Base-by-base conservation (phyloP, 2,888 invertebrate species). In the Doris montereyensis region DNA sequence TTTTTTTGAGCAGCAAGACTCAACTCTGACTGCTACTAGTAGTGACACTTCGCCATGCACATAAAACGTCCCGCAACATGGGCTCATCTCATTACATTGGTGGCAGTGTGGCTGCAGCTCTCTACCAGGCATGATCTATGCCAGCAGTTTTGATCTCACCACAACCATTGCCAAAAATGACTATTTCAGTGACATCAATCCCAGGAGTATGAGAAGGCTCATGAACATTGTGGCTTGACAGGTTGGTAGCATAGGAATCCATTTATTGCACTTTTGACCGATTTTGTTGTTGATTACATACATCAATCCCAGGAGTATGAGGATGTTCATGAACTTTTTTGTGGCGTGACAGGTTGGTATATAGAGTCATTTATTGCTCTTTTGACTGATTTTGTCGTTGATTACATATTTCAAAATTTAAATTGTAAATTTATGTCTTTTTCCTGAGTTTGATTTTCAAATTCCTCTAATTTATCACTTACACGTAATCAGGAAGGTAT, bases 101-200 rank as follows among this genome's bases (percentile, higher is more conserved):
- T 13, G 78, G 71, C 34, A 76, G 79, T 30, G 32, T 82, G 77
- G 79, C 82, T 0, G n/a, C n/a, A n/a, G n/a, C n/a, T 83, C 83
- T n/a, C 73, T 81, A 28, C 81, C 80, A 17, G 82, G 81, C 28
- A 81, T 78, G 78, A 83, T 81, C 21, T 82, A 84, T 52, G 84
- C 86, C n/a, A 89, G 89, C 0, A 85, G 85, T 60, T 86, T 88
- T 79, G 91, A 91, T 78, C 86, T 91, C 26, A 86, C 88, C 24
- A 86, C 87, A 75, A 85, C 88, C 0, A 83, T 99, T 84, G 94
- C 97, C 26, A 98, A 98, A 0, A 98, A 98, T 89, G 98, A 99
- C 92, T 99, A 99, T 93, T 99, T 99, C 92, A 98, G 97, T 87
- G 99, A 99, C 91, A 97, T 99, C 83, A 99, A 98, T 93, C 99